These are phyloP conservation scores for Parochlus steinenii DNA, from an alignment of 2,888 invertebrate genomes.

Conservation along the genomic window DNA sequence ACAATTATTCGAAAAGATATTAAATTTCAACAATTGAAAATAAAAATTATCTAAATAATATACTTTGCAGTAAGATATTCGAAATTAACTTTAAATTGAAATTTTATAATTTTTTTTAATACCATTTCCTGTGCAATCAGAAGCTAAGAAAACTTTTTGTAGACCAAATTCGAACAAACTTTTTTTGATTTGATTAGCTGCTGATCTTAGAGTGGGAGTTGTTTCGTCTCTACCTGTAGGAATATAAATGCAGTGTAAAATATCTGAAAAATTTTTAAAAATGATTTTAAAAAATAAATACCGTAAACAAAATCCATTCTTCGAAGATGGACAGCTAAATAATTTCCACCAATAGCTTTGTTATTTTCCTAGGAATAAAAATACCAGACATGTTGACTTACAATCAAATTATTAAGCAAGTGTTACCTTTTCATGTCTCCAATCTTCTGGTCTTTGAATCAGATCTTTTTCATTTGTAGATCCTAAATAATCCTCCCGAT, in stretches of 20 bases:
- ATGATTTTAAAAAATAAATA: too few species aligned
- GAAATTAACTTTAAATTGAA: not conserved
- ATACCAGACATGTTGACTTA: not conserved
- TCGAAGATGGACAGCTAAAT: slow-evolving; percentile 72
- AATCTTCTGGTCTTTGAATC: slow-evolving; percentile 40
- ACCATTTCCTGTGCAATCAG: slow-evolving; percentile 55
- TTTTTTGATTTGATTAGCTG: slow-evolving; percentile 54
- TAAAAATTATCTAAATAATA: slow-evolving; percentile 6
- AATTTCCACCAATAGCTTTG: slow-evolving; percentile 46
- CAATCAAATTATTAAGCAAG: not conserved
- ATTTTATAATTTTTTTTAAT: slow-evolving; percentile 13
- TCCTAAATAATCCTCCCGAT: slow-evolving; percentile 41
- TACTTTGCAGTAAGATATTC: slow-evolving; percentile 12
- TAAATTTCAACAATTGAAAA: slow-evolving; percentile 3
- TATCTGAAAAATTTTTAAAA: too few species aligned
- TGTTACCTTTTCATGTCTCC: slow-evolving; percentile 41
- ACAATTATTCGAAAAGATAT: slow-evolving; percentile 6
- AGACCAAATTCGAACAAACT: slow-evolving; percentile 39
- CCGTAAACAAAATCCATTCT: slow-evolving; percentile 71
- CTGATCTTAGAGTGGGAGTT: slow-evolving; percentile 60
- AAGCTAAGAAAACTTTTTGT: slow-evolving; percentile 59
- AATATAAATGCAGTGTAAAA: too few species aligned
- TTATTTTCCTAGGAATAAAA: slow-evolving; percentile 28
- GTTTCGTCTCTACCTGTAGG: slow-evolving; percentile 49
- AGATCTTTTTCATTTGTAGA: slow-evolving; percentile 42